These are phyloP conservation scores for Drosophila mimica DNA, from an alignment of 2,888 invertebrate species.

Conservation along the genomic window DNA sequence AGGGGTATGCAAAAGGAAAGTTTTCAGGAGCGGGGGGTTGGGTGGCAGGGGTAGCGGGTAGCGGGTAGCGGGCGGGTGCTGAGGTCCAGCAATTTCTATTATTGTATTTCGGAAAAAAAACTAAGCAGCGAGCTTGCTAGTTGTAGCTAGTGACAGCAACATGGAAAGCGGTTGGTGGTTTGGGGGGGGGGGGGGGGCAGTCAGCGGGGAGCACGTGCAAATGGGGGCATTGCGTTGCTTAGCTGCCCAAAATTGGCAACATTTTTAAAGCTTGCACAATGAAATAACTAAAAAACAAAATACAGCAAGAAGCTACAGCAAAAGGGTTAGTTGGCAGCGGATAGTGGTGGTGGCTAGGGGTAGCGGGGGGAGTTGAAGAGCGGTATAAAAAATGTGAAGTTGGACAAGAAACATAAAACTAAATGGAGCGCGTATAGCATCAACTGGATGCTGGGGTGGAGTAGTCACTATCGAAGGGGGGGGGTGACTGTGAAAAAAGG, in stretches of 20 bases:
- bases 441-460: constrained; percentile 2
- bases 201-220: not conserved
- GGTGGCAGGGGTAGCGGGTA: not conserved
- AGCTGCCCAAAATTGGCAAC: constrained; percentile 51
- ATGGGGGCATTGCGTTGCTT: constrained; percentile 27
- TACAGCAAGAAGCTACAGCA: constrained; percentile 26
- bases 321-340: not conserved
- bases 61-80: not conserved
- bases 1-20: no score
- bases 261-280: constrained; percentile 47
- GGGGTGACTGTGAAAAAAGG: not conserved
- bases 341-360: no score
- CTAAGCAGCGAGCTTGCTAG: constrained; percentile 38
- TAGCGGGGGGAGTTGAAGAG: not conserved
- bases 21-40: not conserved
- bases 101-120: constrained; percentile 58
- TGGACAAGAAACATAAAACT: constrained; percentile 58
- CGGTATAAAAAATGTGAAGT: constrained; percentile 48
- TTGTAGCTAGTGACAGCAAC: constrained; percentile 41
- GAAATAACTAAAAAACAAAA: constrained; percentile 46
- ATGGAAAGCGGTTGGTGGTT: not conserved
- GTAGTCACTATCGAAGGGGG: not conserved
- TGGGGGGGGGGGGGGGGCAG: rapidly evolving
- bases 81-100: constrained; percentile 53
- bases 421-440: constrained; percentile 45